Percentiles rank a stretch among this genome's conserved stretches.
These are phyloP conservation scores for Lobophora halterata DNA, from an alignment of 2,888 invertebrate species.

Conservation along the genomic window DNA sequence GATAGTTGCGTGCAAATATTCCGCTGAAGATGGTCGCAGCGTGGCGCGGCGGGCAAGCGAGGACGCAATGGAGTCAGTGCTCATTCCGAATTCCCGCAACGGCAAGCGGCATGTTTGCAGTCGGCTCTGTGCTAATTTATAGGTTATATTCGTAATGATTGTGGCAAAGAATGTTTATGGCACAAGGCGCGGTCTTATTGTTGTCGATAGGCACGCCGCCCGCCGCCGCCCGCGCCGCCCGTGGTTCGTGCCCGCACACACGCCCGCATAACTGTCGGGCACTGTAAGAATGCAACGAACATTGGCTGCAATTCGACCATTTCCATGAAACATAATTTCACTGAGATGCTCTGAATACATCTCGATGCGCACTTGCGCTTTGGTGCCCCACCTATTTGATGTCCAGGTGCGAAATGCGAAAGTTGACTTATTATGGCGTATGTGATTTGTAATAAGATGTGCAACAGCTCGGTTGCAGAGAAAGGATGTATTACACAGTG, in stretches of 20 bases:
- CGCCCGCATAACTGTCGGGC: slow-evolving; percentile 66
- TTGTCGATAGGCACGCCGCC: slow-evolving; percentile 66
- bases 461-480: slow-evolving; percentile 41
- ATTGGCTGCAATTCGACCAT: slow-evolving; percentile 73
- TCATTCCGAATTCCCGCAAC: slow-evolving; percentile 64
- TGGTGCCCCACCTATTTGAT: slow-evolving; percentile 40
- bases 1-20: slow-evolving; percentile 42
- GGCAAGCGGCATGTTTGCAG: slow-evolving; percentile 51
- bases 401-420: slow-evolving; percentile 42
- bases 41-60: slow-evolving; percentile 16
- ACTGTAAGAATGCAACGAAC: slow-evolving; percentile 59
- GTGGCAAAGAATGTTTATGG: slow-evolving; percentile 76
- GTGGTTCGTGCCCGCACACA: slow-evolving; percentile 56
- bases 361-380: slow-evolving; percentile 56
- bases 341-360: slow-evolving; percentile 55
- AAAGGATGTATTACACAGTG: slow-evolving; percentile 39
- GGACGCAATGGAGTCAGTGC: slow-evolving; percentile 31
- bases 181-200: slow-evolving; percentile 75
- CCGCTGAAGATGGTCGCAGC: slow-evolving; percentile 37
- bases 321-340: slow-evolving; percentile 75
- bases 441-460: slow-evolving; percentile 29
- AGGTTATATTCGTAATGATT: slow-evolving; percentile 76
- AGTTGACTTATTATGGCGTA: slow-evolving; percentile 43
- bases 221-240: too few relatives aligned
- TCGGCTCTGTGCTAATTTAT: slow-evolving; percentile 72